Base-by-base conservation (phyloP, 1,140 invertebrate species). In the Chionoecetes opilio region DNA sequence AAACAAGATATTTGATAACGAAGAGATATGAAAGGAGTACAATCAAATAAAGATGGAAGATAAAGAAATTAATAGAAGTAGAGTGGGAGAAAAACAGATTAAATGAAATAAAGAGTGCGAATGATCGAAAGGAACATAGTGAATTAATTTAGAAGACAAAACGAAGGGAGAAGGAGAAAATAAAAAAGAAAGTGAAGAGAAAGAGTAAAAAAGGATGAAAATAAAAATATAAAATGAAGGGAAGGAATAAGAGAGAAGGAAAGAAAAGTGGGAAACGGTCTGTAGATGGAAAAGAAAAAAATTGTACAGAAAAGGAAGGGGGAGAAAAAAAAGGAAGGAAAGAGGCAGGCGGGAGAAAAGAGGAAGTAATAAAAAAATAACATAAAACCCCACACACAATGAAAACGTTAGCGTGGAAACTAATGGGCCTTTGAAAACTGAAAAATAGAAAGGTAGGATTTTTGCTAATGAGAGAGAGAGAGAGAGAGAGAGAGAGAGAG, bases 331-430 rank as follows among this genome's bases (percentile, higher is more conserved):
- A 75, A 26, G 8, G 63, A 46, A 14, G 14, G 41, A 46, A 14
- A 46, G 41, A 46, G 41, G 14, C 5, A 46, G 41, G 14, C 5
- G 14, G 41, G 14, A 14, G 14, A 14, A 46, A n/a, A 75, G 63
- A 75, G 63, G n/a, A n/a, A 75, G 63, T n/a, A 75, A 75, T 75
- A 26, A 75, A 75, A 75, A 75, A n/a, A 75, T n/a, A 53, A 53
- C 46, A n/a, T n/a, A n/a, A n/a, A n/a, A n/a, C n/a, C n/a, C n/a
- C n/a, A n/a, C n/a, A n/a, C 46, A 53, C 46, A 53, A 53, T 53
- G 46, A 53, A 53, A 53, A 2, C 9, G 46, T 17, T 17, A 53
- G 21, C 46, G 0, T 14, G 21, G 21, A 17, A 53, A 53, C 46
- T 53, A 53, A 53, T 53, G 46, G 9, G 46, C 11, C 0, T 53